These are phyloP conservation scores for Porites lobata DNA, from an alignment of 92 coral and sea anemone genomes.

Conservation along the genomic window DNA sequence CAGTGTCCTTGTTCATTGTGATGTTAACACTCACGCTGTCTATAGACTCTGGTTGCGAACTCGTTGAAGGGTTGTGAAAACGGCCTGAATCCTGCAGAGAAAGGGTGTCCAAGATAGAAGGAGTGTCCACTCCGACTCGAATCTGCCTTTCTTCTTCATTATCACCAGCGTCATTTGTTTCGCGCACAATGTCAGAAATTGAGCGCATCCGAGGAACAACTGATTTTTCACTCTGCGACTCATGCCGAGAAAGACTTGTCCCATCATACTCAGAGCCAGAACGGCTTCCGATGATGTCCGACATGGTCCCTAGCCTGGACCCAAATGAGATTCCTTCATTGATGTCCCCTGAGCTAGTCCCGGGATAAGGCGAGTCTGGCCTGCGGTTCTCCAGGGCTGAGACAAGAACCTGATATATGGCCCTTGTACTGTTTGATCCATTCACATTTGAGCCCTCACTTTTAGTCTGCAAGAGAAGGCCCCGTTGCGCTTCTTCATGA, in stretches of 20 bases:
- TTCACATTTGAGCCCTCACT: slow-evolving; percentile 92
- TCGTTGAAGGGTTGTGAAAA: slow-evolving; percentile 77
- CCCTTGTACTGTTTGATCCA: slow-evolving; percentile 70
- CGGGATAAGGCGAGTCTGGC: slow-evolving; percentile 44
- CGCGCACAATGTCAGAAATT: slow-evolving; percentile 81
- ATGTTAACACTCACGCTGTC: slow-evolving; percentile 85
- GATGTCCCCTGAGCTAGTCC: slow-evolving; percentile 65
- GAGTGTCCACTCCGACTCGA: slow-evolving; percentile 71
- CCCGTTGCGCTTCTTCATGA: slow-evolving; percentile 40
- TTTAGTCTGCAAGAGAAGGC: slow-evolving; percentile 74
- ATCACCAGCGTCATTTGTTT: slow-evolving; percentile 45
- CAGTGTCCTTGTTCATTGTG: slow-evolving; percentile 84
- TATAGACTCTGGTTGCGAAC: slow-evolving; percentile 93
- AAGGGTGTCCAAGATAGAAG: slow-evolving; percentile 69
- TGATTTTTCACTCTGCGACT: slow-evolving; percentile 56
- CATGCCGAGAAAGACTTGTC: slow-evolving; percentile 63
- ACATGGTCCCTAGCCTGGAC: slow-evolving; percentile 41
- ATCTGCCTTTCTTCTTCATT: slow-evolving; percentile 57
- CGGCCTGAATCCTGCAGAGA: slow-evolving; percentile 81
- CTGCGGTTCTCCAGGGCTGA: slow-evolving; percentile 82
- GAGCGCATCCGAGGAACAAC: slow-evolving; percentile 80
- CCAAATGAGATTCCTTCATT: slow-evolving; percentile 45
- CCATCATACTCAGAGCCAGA: slow-evolving; percentile 64
- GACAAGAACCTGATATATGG: slow-evolving; percentile 81
- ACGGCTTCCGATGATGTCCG: slow-evolving; percentile 33